These are phyloP conservation scores for Pristionchus fissidentatus DNA, from an alignment of 2,888 invertebrate genomes.

Conservation along the genomic window DNA sequence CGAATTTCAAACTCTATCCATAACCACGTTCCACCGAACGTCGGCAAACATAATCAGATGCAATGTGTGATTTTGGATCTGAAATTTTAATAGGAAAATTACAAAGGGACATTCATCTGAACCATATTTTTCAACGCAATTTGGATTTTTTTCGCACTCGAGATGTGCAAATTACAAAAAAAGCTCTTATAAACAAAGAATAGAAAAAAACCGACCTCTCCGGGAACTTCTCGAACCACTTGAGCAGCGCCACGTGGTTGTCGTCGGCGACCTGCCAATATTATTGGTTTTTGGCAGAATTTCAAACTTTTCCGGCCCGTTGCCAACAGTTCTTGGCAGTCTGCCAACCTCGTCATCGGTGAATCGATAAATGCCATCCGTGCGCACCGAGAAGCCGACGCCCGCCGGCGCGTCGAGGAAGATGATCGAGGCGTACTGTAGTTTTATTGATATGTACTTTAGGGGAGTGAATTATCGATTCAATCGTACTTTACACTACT, in stretches of 20 bases:
- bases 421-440: conserved; percentile 78
- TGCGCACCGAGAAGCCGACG: conserved; percentile 78
- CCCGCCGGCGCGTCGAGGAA: conserved; percentile 79
- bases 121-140: too few species aligned
- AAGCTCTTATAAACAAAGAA: too few species aligned
- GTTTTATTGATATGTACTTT: not conserved
- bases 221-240: conserved; percentile 77
- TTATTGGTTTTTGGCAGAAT: not conserved
- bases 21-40: too few species aligned
- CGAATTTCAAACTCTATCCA: too few species aligned
- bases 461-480: not conserved
- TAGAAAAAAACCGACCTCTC: conserved; percentile 61
- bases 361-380: conserved; percentile 59
- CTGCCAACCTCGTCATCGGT: conserved; percentile 63
- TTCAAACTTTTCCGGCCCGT: not conserved
- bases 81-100: too few species aligned
- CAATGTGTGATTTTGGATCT: too few species aligned
- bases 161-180: too few species aligned
- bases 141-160: too few species aligned
- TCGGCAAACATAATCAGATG: too few species aligned
- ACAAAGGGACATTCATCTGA: too few species aligned
- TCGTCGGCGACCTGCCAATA: conserved; percentile 76
- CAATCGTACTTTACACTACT: not conserved
- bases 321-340: not conserved
- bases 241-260: conserved; percentile 77